Evolutionary conservation across 2,113 vertebrate genomes (phyloP), one percentile per base, ranked within the genome.

Genomic region (Hydropotes inermis): DNA sequence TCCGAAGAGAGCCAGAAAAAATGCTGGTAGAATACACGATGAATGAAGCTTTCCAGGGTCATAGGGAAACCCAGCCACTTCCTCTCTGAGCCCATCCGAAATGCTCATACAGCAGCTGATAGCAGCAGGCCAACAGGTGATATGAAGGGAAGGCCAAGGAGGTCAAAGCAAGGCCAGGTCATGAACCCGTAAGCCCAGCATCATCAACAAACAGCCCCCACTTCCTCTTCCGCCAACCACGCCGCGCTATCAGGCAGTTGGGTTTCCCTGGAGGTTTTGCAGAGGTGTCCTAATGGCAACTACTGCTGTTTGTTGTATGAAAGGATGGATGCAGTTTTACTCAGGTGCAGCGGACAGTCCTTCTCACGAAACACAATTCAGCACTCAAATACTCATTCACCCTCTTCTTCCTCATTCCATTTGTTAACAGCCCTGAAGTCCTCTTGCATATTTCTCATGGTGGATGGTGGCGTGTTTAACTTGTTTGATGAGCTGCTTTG

Each of bases 401-500:
- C 39, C 81, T 58, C 19, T 33, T 96, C 54, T 90, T 93, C 58
- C 23, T 61, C 82, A 78, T 61, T 74, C 27, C 83, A 16, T 47
- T 23, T 52, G 45, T 57, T 39, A 84, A 16, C 52, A 61, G 33
- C 67, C 30, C 79, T 60, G 76, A 91, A 13, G 12, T 2, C 28
- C 27, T 86, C 64, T 94, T 91, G 87, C 88, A 60, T 93, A 89
- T 87, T 93, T 96, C 82, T 93, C 89, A 85, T 17, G 12, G 33
- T 36, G 5, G 11, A 64, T n/a, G 36, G 39, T 57, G 30, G 85
- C 70, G 61, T 81, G 36, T 64, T 76, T 21, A 15, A 13, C 16
- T 67, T 70, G 64, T 70, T 79, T 45, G 28, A 58, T 25, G 57
- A 60, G 19, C 57, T 89, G 78, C 16, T 19, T 86, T 67, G 7